A percentile compares a stretch with the other conserved stretches of the same genome.
Evolutionary conservation across 2,888 invertebrate species (phyloP).

Genomic region (Biston betularia): DNA sequence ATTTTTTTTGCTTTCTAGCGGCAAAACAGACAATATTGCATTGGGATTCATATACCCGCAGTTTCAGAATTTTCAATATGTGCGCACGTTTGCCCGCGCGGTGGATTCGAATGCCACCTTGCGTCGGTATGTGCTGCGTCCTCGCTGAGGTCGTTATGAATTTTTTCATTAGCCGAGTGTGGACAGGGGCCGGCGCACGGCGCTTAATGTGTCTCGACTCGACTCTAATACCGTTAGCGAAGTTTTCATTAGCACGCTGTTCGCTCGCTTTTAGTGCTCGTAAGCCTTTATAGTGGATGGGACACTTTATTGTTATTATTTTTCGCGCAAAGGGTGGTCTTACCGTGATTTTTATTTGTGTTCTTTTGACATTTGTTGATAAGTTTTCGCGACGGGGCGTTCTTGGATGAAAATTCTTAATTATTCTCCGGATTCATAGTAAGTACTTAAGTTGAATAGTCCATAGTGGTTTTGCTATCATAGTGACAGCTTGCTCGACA

Average conservation of each 20-base stretch:
- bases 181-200: conserved; percentile 55
- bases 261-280: conserved; percentile 63
- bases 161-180: conserved; percentile 71
- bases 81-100: conserved; percentile 17
- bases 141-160: conserved; percentile 62
- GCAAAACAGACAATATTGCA: no score
- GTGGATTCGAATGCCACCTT: conserved; percentile 45
- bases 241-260: conserved; percentile 70
- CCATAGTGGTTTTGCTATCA: not conserved
- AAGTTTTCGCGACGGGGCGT: conserved; percentile 11
- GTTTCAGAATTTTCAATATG: conserved; percentile 23
- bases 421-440: not conserved
- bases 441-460: not conserved
- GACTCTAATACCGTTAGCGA: conserved; percentile 63
- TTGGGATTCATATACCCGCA: no score
- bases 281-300: conserved; percentile 63
- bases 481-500: not conserved
- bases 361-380: conserved; percentile 37
- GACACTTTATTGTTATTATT: conserved; percentile 64
- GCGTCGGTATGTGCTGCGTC: conserved; percentile 41
- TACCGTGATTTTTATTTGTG: conserved; percentile 43
- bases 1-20: no score
- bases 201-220: conserved; percentile 53
- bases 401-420: not conserved
- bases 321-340: conserved; percentile 40